A percentile compares a stretch with the other conserved stretches of the same genome.
Evolutionary conservation across 1,140 invertebrate species (phyloP).

Genomic region (Zaprionus ghesquierei): DNA sequence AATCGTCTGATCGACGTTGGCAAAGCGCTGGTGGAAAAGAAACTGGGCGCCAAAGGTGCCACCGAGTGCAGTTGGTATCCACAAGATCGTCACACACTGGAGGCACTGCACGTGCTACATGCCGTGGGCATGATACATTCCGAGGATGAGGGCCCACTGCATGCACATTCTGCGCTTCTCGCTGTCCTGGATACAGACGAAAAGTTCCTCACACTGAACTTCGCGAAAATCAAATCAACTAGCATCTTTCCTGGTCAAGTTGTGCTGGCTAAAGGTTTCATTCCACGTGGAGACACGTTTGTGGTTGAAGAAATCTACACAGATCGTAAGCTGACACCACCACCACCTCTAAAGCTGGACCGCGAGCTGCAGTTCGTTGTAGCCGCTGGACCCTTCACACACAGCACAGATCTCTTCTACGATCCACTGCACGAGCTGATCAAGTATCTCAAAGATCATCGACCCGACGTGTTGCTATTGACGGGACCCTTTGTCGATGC

Average conservation of each 20-base stretch:
- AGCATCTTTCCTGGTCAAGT: slow-evolving; percentile 94
- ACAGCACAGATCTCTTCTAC: slow-evolving; percentile 89
- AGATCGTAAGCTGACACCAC: slow-evolving; percentile 76
- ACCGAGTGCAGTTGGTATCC: slow-evolving; percentile 67
- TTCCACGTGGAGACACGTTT: slow-evolving; percentile 87
- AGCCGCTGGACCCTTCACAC: slow-evolving; percentile 92
- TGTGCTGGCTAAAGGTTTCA: slow-evolving; percentile 88
- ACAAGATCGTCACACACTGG: slow-evolving; percentile 53
- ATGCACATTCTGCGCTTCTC: slow-evolving; percentile 87
- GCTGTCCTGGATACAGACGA: slow-evolving; percentile 86
- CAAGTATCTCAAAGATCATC: slow-evolving; percentile 86
- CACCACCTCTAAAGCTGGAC: slow-evolving; percentile 68
- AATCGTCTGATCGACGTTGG: slow-evolving; percentile 55
- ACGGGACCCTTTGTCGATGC: slow-evolving; percentile 92
- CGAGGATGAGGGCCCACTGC: slow-evolving; percentile 88
- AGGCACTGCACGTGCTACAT: slow-evolving; percentile 53
- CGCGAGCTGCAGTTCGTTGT: slow-evolving; percentile 88
- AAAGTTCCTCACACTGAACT: slow-evolving; percentile 84
- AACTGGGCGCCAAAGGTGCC: slow-evolving; percentile 47
- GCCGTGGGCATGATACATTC: slow-evolving; percentile 89
- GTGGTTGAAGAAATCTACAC: slow-evolving; percentile 87
- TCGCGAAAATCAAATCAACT: slow-evolving; percentile 87
- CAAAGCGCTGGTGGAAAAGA: slow-evolving; percentile 52
- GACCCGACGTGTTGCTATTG: slow-evolving; percentile 91
- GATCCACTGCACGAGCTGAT: slow-evolving; percentile 92